These are phyloP conservation scores for Aix galericulata DNA, from an alignment of 2,113 vertebrate genomes.

Conservation along the genomic window DNA sequence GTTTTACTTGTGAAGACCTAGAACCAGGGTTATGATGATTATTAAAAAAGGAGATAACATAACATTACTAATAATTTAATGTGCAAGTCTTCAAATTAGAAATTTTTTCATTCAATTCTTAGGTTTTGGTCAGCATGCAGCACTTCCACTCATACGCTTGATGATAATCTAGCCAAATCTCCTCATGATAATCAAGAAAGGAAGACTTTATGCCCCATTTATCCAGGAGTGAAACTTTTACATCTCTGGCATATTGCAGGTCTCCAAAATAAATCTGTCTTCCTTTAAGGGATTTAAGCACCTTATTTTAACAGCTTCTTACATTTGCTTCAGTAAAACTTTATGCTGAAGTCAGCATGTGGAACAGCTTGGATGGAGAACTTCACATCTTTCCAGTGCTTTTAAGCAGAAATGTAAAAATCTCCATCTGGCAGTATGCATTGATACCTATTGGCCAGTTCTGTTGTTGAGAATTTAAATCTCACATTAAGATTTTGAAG, in stretches of 20 bases:
- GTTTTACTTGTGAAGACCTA: neutral
- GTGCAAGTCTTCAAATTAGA: neutral
- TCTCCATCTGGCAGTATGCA: neutral
- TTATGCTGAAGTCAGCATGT: neutral
- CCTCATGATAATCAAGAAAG: neutral
- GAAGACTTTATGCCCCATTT: neutral
- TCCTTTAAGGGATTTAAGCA: neutral
- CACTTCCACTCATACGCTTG: neutral
- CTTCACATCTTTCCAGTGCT: neutral
- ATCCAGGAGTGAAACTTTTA: neutral
- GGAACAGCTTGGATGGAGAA: constrained; percentile 10
- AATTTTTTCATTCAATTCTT: neutral
- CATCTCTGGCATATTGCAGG: neutral
- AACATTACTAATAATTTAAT: neutral
- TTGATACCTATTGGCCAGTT: neutral
- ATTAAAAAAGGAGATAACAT: neutral
- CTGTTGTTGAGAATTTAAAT: neutral
- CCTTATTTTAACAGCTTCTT: constrained; percentile 18
- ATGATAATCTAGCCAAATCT: neutral
- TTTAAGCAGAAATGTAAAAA: constrained; percentile 11
- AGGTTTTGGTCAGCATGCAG: neutral
- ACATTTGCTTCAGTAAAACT: neutral
- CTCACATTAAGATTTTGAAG: neutral
- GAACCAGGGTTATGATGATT: neutral
- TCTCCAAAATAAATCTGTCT: neutral